These are phyloP conservation scores for Drosophila tsacasi DNA, from an alignment of 1,140 invertebrate genomes.

Conservation along the genomic window DNA sequence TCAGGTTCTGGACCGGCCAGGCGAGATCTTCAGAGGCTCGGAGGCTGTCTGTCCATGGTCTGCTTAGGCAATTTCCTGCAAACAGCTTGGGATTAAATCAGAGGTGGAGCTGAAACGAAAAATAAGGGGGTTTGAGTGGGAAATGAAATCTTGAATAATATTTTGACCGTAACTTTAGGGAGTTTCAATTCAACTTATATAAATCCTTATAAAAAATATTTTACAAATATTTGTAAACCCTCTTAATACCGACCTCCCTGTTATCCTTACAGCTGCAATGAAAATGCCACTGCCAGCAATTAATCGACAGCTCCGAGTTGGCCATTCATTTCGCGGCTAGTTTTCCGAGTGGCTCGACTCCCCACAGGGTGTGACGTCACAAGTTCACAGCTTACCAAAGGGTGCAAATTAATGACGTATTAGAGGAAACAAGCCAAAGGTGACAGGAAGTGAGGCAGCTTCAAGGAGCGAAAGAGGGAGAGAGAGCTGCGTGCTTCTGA, in stretches of 20 bases:
- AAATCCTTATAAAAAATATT: neutral
- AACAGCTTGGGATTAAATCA: constrained; percentile 29
- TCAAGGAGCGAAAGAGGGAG: constrained; percentile 17
- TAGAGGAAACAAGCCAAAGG: constrained; percentile 13
- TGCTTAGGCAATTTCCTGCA: constrained; percentile 61
- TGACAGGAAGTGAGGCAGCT: constrained; percentile 46
- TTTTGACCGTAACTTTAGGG: accelerated
- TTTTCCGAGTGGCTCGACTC: constrained; percentile 26
- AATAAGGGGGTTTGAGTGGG: neutral
- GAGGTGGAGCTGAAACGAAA: neutral
- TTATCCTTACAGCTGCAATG: constrained; percentile 45
- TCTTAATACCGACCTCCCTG: neutral
- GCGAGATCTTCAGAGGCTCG: constrained; percentile 13
- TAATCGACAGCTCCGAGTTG: constrained; percentile 66
- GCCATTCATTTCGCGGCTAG: constrained; percentile 49
- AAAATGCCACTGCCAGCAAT: constrained; percentile 72
- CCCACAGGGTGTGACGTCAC: constrained; percentile 60
- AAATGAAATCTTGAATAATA: neutral
- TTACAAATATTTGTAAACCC: neutral
- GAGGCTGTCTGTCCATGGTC: constrained; percentile 34
- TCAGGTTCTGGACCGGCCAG: constrained; percentile 51
- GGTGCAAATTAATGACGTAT: constrained; percentile 41
- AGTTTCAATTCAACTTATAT: neutral
- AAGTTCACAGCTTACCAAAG: constrained; percentile 43
- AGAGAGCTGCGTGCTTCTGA: constrained; percentile 23